A percentile compares a stretch with the other conserved stretches of the same genome.
These are phyloP conservation scores for Julus scandinavius DNA, from an alignment of 2,888 invertebrate genomes.

Conservation along the genomic window DNA sequence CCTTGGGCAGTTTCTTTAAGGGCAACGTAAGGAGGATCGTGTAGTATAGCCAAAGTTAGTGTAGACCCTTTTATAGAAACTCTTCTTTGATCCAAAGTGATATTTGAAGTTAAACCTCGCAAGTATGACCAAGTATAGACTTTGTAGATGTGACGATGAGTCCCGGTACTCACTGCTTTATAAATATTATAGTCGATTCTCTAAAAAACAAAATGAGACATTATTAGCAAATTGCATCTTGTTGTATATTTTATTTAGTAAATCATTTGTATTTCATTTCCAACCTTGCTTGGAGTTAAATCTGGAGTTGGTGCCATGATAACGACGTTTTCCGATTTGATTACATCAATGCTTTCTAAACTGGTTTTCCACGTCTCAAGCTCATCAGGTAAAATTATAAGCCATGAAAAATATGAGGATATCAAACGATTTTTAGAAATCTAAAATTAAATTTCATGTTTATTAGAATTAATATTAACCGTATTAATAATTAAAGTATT, in stretches of 20 bases:
- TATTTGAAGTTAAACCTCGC: neutral
- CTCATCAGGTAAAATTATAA: conserved; percentile 35
- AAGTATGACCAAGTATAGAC: neutral
- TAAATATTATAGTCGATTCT: neutral
- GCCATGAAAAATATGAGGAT: conserved; percentile 20
- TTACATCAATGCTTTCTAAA: neutral
- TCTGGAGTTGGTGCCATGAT: neutral
- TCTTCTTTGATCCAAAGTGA: neutral
- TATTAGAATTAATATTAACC: neutral
- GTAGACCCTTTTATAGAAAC: neutral
- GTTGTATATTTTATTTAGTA: no score
- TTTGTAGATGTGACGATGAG: neutral
- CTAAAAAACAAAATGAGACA: neutral
- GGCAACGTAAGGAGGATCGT: conserved; percentile 52
- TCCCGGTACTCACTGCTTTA: neutral
- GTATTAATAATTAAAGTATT: no score
- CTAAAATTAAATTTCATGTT: neutral
- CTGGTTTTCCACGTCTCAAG: neutral
- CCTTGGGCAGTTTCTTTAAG: conserved; percentile 7
- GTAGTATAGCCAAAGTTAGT: conserved; percentile 46
- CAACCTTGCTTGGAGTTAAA: neutral
- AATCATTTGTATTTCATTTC: no score
- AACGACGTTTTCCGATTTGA: conserved; percentile 1
- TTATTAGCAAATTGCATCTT: neutral
- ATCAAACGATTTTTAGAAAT: neutral